These are phyloP conservation scores for Varecia variegata DNA, from an alignment of 2,797 vertebrate species.

Conservation along the genomic window DNA sequence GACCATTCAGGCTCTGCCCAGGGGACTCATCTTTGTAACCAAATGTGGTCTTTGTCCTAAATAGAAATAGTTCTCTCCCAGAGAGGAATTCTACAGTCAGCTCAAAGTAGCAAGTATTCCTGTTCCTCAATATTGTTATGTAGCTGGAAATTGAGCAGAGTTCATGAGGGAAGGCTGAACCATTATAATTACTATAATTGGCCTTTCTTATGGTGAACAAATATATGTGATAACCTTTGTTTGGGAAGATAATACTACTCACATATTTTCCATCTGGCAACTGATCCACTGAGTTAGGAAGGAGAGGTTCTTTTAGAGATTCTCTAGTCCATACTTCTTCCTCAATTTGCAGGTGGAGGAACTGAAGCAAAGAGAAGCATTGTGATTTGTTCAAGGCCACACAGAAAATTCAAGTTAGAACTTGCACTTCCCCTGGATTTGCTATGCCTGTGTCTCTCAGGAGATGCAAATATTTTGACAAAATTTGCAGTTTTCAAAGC, in stretches of 20 bases:
- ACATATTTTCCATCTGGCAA: neutral
- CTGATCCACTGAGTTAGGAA: neutral
- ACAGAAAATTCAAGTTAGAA: neutral
- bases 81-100: neutral
- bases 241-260: neutral
- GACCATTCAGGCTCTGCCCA: neutral
- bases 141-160: neutral
- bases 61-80: constrained; percentile 40
- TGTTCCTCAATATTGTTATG: neutral
- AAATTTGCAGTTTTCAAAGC: neutral
- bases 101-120: neutral
- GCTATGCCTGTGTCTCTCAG: neutral
- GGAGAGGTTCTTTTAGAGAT: neutral
- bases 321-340: neutral
- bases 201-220: neutral
- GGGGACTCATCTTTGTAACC: constrained; percentile 28
- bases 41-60: constrained; percentile 40
- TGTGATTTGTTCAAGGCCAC: neutral
- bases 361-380: neutral
- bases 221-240: neutral
- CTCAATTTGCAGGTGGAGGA: neutral
- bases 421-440: neutral
- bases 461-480: neutral
- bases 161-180: neutral
- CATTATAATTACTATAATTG: neutral